Evolutionary conservation across 1,140 invertebrate species (phyloP), one percentile per base, ranked within the genome.

Genomic region (Hesperophylax magnus): DNA sequence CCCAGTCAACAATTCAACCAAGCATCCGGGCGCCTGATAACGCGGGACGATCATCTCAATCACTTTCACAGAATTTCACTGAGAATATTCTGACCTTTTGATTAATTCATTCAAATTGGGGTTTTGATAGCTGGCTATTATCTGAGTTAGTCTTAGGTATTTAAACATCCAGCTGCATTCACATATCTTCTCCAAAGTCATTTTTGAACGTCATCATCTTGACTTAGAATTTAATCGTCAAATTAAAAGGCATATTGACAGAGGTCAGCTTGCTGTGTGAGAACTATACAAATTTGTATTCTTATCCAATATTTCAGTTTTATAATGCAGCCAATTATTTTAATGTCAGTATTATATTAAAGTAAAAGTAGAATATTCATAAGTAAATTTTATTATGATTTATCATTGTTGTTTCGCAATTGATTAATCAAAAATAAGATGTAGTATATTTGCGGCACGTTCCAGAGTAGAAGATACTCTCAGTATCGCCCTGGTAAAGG

Each of bases 1-100:
- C 54, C 24, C 24, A 18, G 54, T 56, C 72, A 39, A 76, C 31
- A 61, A 76, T 72, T 14, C 47, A 54, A 17, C n/a, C 69, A 22
- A 54, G 63, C 18, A 31, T 24, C 22, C 24, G 17, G 69, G 20
- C 47, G 27, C 69, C 20, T 9, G 56, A 52, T 6, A 72, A 56
- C 14, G 14, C 18, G 17, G 47, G 18, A 53, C 22, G 69, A 54
- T 47, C 63, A 27, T 31, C 31, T 34, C 17, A 3, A 22, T 2
- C 18, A 15, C 24, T 3, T 18, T 24, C 58, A 18, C 18, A 61
- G 24, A 0, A 24, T 24, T 6, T 2, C 6, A 3, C 20, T 22
- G 24, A 11, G 14, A 61, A 22, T 61, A 17, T 8, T 11, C 7
- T 6, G 20, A 61, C 14, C 20, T 61, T 61, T 61, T 20, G 18